Base-by-base conservation (phyloP, 2,113 vertebrate genomes). In the Camelus bactrianus region DNA sequence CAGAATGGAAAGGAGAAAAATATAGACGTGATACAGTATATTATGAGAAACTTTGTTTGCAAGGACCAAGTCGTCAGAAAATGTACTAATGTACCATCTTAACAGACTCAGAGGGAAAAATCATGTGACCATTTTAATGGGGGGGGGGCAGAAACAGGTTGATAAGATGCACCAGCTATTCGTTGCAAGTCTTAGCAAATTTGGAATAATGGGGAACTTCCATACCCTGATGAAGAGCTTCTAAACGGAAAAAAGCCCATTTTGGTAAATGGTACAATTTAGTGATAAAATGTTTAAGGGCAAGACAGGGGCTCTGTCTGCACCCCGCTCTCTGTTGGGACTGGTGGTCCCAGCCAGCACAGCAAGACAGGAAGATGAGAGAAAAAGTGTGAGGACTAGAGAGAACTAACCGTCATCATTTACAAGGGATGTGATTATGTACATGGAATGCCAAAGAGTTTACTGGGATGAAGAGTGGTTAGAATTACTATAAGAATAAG, bases 401-500 rank as follows among this genome's bases (percentile, higher is more conserved):
- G 46, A 46, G 54, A 50, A 46, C 19, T 17, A 28, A 19, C 32
- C 12, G 3, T 60, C 16, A 1, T 50, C 38, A 22, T 60, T 90
- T 85, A 20, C 42, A 79, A 50, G 72, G 60, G 17, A 48, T 26
- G 38, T 12, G 72, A 32, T 54, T 17, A 30, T 1, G 10, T 48
- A 38, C 15, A 0, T 6, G 60, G 22, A 42, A 20, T 56, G 35
- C 65, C 6, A 56, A 79, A 88, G 35, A 73, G 42, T 75, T 67
- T 28, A 35, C 70, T 93, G 88, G 64, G 82, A 56, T 54, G 75
- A 56, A 92, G 67, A 89, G 5, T 70, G 87, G 65, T 12, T 91
- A 82, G 82, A 95, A 92, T 91, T 50, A 56, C 54, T 70, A 38
- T 75, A 64, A 72, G 48, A 77, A 70, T 87, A 73, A 83, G 12